Evolutionary conservation across 2,888 invertebrate genomes (phyloP).

Genomic region (Napeogenes inachia): DNA sequence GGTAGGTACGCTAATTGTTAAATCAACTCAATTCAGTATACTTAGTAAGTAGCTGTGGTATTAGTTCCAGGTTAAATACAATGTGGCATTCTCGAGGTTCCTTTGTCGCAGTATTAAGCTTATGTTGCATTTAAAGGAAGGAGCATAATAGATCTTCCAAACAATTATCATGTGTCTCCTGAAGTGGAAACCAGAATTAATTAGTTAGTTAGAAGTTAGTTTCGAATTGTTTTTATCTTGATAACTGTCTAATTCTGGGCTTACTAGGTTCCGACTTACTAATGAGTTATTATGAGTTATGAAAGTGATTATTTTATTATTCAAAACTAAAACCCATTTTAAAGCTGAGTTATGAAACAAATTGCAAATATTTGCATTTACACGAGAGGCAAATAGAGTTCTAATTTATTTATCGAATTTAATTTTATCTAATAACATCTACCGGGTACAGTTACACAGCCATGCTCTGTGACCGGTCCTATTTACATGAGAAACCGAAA

Average conservation of each 20-base stretch:
- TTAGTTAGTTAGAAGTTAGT: no score
- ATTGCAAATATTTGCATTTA: background rate
- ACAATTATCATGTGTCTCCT: background rate
- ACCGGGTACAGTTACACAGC: slow-evolving; percentile 9
- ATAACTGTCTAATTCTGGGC: no score
- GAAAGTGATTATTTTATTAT: background rate
- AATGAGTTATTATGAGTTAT: background rate
- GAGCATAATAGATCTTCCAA: background rate
- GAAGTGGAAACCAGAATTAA: no score
- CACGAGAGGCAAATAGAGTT: slow-evolving; percentile 5
- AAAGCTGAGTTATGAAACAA: background rate
- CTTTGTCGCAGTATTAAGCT: background rate
- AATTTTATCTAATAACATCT: slow-evolving; percentile 4
- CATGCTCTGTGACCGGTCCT: slow-evolving; percentile 20
- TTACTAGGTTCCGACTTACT: background rate
- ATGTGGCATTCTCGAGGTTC: background rate
- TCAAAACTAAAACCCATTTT: background rate
- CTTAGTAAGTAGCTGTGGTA: background rate
- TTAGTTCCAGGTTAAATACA: background rate
- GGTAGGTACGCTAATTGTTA: no score
- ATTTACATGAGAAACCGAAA: slow-evolving; percentile 41
- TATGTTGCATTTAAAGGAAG: background rate
- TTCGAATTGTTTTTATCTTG: no score
- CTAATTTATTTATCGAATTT: slow-evolving; percentile 5
- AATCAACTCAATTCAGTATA: background rate